Evolutionary conservation across 2,797 vertebrate species (phyloP), one percentile per base, ranked within the genome.

Genomic region (Macroramphosus scolopax): DNA sequence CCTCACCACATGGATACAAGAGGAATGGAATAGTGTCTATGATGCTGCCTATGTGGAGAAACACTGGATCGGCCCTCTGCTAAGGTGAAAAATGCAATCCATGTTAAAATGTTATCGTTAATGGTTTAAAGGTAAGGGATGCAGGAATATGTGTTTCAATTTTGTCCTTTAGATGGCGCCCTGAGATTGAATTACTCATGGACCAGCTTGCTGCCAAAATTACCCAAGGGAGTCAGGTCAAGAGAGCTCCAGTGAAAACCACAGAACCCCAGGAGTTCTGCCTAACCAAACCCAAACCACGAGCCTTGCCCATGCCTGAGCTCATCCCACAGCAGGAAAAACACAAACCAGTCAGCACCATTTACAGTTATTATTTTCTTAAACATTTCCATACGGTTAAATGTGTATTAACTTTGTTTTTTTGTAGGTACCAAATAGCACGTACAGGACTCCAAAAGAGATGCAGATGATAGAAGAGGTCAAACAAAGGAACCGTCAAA

Each of bases 1-100:
- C 76, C 89, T 98, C 61, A 89, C 75, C 58, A 93, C 91, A 0
- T 93, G 92, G 92, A 91, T 98, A 76, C 91, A 89, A 77, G 87
- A 89, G 0, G 90, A 95, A 75, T 98, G 95, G 96, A 93, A 88
- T 84, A 81, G 67, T 3, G 57, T 96, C 55, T 96, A 95, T 0
- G 92, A 95, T 47, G 72, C 75, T 0, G 31, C 44, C n/a, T 89
- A 91, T 4, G 93, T 97, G 46, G 87, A 87, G 38, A 64, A 89
- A 58, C 89, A 83, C 46, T 95, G 89, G 93, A 92, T 93, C 17
- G 59, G 40, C 3, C 92, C 92, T 17, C 77, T 97, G 64, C 73
- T 94, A 41, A 93, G 90, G 96, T 97, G 69, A 85, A 72, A 54
- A 8, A 24, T 1, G n/a, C 9, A 40, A 14, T 13, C 39, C 4